Evolutionary conservation across 2,888 invertebrate genomes (phyloP).

Genomic region (Priocnemis perturbator): DNA sequence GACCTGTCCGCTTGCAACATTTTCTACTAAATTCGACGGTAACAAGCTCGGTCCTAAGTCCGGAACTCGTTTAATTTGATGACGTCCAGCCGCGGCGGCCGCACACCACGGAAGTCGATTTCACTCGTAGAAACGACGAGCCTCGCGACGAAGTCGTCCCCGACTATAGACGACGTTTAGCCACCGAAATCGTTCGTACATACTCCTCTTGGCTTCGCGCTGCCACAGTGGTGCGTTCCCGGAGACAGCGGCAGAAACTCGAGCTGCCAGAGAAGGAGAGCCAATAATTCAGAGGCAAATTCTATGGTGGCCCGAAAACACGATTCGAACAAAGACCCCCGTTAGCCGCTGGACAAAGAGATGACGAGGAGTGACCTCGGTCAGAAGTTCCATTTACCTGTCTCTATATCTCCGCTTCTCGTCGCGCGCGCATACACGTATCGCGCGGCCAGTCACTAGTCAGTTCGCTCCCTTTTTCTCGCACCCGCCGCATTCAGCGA

Average conservation of each 20-base stretch:
- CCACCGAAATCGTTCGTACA: not conserved
- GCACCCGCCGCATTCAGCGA: too few relatives aligned
- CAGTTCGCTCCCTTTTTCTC: too few relatives aligned
- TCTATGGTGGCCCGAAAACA: slow-evolving; percentile 32
- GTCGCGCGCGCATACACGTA: too few relatives aligned
- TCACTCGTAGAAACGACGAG: too few relatives aligned
- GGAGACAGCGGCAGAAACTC: not conserved
- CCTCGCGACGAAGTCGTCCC: too few relatives aligned
- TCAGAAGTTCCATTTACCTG: not conserved
- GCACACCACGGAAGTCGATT: too few relatives aligned
- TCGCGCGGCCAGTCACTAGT: too few relatives aligned
- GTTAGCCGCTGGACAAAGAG: slow-evolving; percentile 13
- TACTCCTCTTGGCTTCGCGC: not conserved
- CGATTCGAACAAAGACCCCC: slow-evolving; percentile 13
- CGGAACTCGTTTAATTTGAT: too few relatives aligned
- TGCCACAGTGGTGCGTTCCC: not conserved
- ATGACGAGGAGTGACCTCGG: slow-evolving; percentile 5
- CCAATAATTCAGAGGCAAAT: slow-evolving; percentile 39
- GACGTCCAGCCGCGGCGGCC: too few relatives aligned
- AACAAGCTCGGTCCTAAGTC: too few relatives aligned
- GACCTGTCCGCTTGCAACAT: too few relatives aligned
- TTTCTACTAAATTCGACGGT: too few relatives aligned
- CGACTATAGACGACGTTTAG: not conserved
- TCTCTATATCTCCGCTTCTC: not conserved
- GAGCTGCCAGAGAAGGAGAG: slow-evolving; percentile 4